Conservation (phyloP, 1,140 invertebrate genomes). For the Drosophila novamexicana region DNA sequence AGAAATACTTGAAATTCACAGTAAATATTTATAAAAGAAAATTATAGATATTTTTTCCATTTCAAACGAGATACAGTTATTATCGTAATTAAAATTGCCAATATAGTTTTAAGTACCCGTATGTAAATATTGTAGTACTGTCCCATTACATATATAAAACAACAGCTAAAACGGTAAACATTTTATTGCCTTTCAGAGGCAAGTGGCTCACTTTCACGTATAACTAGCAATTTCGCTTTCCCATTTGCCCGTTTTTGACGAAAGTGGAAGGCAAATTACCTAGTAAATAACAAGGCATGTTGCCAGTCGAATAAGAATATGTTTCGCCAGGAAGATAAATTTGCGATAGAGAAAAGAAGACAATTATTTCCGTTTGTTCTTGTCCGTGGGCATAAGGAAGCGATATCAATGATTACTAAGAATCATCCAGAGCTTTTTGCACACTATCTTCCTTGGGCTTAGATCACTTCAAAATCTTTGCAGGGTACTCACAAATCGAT, state of each 20-base stretch:
- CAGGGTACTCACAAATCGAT: background rate
- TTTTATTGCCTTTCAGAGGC: too few relatives aligned
- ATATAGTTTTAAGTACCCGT: background rate
- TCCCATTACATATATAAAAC: background rate
- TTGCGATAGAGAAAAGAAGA: too few relatives aligned
- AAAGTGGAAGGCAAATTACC: too few relatives aligned
- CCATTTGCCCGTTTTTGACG: background rate
- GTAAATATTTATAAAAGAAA: background rate
- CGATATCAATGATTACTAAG: background rate
- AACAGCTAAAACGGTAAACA: background rate
- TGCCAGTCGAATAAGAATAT: too few relatives aligned
- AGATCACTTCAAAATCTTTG: background rate
- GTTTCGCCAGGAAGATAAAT: too few relatives aligned
- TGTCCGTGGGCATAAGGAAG: background rate
- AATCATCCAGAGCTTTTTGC: background rate
- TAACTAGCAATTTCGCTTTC: background rate
- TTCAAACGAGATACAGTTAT: conserved; percentile 1
- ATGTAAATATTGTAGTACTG: background rate
- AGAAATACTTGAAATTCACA: conserved; percentile 14
- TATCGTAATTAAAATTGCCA: too few relatives aligned
- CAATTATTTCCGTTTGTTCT: too few relatives aligned
- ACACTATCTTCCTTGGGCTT: background rate
- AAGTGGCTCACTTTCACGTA: too few relatives aligned
- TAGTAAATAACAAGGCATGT: too few relatives aligned
- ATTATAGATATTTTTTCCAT: background rate